Evolutionary conservation across 2,797 vertebrate genomes (phyloP), one percentile per base, ranked within the genome.

Genomic region (Bradypodion pumilum): DNA sequence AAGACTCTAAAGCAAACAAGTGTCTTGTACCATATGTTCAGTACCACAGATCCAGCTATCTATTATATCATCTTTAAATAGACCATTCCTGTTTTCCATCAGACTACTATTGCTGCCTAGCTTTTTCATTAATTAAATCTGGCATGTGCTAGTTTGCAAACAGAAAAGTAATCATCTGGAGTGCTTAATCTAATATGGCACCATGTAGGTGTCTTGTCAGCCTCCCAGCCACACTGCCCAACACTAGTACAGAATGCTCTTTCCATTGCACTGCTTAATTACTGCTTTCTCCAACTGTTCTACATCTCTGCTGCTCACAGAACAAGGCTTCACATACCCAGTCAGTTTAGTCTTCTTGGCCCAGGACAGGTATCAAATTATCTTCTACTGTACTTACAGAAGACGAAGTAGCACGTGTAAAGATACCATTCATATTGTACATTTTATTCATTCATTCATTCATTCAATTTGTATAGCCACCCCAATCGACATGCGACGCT

Each of bases 371-470:
- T n/a, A 2, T 44, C 37, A 83, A 12, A 2, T 37, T 37, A 52
- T 35, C 9, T 1, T 12, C 2, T 60, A 46, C n/a, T n/a, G n/a
- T n/a, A n/a, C 56, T 62, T 70, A 21, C 46, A 1, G 23, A 60
- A 70, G 25, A 44, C 10, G 44, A 7, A 68, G 35, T 75, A 44
- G 10, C 1, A 21, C 29, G 5, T 32, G 1, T 69, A 37, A 76
- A 42, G 46, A 68, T 37, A 75, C 32, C 3, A 40, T 16, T 65
- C 70, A 0, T 0, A 40, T 32, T n/a, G n/a, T n/a, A n/a, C n/a
- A n/a, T n/a, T n/a, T n/a, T n/a, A n/a, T n/a, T n/a, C n/a, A n/a
- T n/a, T n/a, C n/a, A n/a, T n/a, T n/a, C n/a, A n/a, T n/a, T n/a
- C n/a, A n/a, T n/a, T n/a, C n/a, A n/a, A n/a, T n/a, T n/a, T n/a